phyloP scores from a whole-genome alignment of 2,888 invertebrate genomes.

The Uloborus plumipes region DNA sequence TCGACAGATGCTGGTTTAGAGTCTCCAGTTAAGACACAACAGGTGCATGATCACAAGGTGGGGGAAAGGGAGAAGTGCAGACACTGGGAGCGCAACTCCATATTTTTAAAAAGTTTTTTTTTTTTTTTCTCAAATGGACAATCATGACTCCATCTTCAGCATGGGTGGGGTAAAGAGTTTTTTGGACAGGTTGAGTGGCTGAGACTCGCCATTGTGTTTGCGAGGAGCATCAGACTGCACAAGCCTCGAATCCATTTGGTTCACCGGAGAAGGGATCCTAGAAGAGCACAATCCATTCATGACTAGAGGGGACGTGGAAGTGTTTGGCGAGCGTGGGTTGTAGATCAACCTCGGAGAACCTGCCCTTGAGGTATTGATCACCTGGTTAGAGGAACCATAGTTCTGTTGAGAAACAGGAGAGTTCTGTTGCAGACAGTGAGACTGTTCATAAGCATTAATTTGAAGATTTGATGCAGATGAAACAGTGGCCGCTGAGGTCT shows the following conservation, averaged over 20 bases:
- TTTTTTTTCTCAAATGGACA: neutral
- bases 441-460: conserved; percentile 48
- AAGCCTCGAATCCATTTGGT: conserved; percentile 41
- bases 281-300: conserved; percentile 45
- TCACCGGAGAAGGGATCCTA: conserved; percentile 28
- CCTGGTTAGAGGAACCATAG: conserved; percentile 25
- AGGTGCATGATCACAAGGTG: conserved; percentile 62
- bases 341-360: conserved; percentile 54
- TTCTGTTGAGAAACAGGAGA: conserved; percentile 28
- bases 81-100: conserved; percentile 9
- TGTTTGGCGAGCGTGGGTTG: conserved; percentile 38
- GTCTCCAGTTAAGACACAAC: conserved; percentile 60
- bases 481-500: conserved; percentile 31
- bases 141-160: conserved; percentile 65
- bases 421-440: conserved; percentile 27
- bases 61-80: conserved; percentile 39
- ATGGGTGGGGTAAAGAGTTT: conserved; percentile 74
- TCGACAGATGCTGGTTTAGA: conserved; percentile 10
- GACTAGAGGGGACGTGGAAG: conserved; percentile 57
- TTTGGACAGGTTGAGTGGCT: conserved; percentile 89
- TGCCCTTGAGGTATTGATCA: conserved; percentile 36
- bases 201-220: conserved; percentile 53
- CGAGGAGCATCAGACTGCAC: conserved; percentile 27
- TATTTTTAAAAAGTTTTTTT: no score
- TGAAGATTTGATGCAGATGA: conserved; percentile 40